Conservation (phyloP, 2,113 vertebrate genomes). For the Colius striatus region DNA sequence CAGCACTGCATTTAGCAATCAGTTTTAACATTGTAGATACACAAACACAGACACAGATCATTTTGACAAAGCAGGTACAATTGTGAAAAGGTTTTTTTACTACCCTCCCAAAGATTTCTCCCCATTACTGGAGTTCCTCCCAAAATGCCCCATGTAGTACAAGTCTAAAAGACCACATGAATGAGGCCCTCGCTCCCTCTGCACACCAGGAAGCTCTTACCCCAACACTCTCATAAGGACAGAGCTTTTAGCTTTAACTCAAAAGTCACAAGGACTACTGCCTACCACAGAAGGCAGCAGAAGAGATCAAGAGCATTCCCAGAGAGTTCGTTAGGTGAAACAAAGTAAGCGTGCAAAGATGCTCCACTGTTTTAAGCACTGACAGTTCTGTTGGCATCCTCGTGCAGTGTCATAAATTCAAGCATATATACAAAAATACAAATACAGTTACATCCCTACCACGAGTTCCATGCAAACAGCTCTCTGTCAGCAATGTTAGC, state of each 20-base stretch:
- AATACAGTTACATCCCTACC: neutral
- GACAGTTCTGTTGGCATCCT: neutral
- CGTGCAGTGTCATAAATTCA: neutral
- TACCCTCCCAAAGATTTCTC: neutral
- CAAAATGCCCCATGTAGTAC: rapidly evolving
- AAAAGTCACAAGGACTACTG: neutral
- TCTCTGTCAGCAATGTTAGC: neutral
- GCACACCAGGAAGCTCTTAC: neutral
- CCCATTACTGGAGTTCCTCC: neutral
- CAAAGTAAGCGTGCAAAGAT: neutral
- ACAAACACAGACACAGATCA: neutral
- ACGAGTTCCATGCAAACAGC: neutral
- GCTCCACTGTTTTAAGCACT: neutral
- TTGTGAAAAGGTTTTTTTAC: neutral
- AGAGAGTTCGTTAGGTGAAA: neutral
- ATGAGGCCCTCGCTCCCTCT: neutral
- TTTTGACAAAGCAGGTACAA: neutral
- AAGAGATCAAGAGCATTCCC: neutral
- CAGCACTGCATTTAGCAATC: neutral
- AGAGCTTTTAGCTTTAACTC: neutral
- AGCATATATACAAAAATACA: neutral
- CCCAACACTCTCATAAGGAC: neutral
- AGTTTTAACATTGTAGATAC: neutral
- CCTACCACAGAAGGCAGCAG: neutral
- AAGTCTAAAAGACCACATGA: neutral